Evolutionary conservation across 64 coral and sea anemone genomes (phyloP), one percentile per base, ranked within the genome.

Genomic region (Anthopleura sola): DNA sequence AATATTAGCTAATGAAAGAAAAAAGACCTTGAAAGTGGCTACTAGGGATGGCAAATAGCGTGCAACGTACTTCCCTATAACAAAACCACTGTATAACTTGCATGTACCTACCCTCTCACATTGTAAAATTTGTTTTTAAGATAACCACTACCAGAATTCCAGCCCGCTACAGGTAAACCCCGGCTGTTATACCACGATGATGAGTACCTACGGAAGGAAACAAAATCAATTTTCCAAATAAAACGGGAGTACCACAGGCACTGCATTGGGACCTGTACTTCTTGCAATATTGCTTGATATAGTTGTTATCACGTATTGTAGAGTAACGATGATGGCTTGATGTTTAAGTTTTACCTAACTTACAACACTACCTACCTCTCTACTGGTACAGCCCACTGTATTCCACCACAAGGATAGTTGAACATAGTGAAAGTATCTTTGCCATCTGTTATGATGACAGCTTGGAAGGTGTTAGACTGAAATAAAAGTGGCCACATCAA

Each of bases 391-490:
- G 82, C 82, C 88, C 88, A 90, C 49, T 77, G 33, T 36, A 90
- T 44, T 13, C 64, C 66, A 7, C 53, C 68, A 40, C 81, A 90
- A 1, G 88, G 88, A 37, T 90, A 90, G 15, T 90, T 82, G 53
- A 84, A 90, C 82, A 84, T 83, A 9, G 83, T 6, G 74, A 90
- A 90, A 0, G 88, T 75, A 66, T 84, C 55, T 3, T 32, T 37
- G 84, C 82, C 88, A 85, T 90, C 50, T 24, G 82, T 84, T 0
- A 90, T 85, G 32, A 90, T 18, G 19, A 90, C 82, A 38, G 69
- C 64, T 85, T 90, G 88, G 47, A 90, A 90, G 47, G 88, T 90
- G 50, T 90, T 90, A 9, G 88, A 84, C 88, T 90, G 12, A 13
- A 85, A 84, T n/a, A 40, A 44, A 31, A 60, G 9, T 1, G 28